Evolutionary conservation across 2,113 vertebrate species (phyloP).

Genomic region (Pterophyllum scalare): DNA sequence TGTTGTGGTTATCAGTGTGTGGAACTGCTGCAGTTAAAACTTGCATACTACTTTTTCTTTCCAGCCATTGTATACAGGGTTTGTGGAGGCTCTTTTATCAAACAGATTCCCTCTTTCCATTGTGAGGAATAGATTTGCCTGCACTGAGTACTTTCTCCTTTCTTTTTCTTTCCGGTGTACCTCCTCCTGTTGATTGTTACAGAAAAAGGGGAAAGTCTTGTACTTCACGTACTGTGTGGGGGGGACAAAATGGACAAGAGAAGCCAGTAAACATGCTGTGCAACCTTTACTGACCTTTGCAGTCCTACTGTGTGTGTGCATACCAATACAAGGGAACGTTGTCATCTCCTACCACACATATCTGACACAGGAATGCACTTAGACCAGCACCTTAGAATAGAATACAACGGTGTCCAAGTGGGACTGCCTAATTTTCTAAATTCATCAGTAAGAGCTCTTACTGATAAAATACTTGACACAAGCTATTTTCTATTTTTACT

Average conservation of each 20-base stretch:
- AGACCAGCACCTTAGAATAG: not conserved
- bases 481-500: too few relatives aligned
- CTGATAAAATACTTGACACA: too few relatives aligned
- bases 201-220: not conserved
- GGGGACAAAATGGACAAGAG: slow-evolving; percentile 26
- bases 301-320: not conserved
- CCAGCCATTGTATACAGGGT: not conserved
- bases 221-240: slow-evolving; percentile 1
- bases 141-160: not conserved
- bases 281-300: slow-evolving; percentile 23
- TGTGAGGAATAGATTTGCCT: not conserved
- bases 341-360: not conserved
- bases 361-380: not conserved
- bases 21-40: not conserved
- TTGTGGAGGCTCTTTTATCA: not conserved
- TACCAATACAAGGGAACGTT: slow-evolving; percentile 1
- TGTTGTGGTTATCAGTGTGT: not conserved
- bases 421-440: not conserved
- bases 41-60: not conserved
- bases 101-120: not conserved
- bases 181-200: not conserved
- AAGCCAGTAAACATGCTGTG: slow-evolving; percentile 38
- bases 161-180: not conserved
- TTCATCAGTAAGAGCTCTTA: too few relatives aligned
- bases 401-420: not conserved